Percentiles rank a stretch among this genome's conserved stretches.
Conservation (phyloP, 2,888 invertebrate genomes). For the Drosophila planitibia region DNA sequence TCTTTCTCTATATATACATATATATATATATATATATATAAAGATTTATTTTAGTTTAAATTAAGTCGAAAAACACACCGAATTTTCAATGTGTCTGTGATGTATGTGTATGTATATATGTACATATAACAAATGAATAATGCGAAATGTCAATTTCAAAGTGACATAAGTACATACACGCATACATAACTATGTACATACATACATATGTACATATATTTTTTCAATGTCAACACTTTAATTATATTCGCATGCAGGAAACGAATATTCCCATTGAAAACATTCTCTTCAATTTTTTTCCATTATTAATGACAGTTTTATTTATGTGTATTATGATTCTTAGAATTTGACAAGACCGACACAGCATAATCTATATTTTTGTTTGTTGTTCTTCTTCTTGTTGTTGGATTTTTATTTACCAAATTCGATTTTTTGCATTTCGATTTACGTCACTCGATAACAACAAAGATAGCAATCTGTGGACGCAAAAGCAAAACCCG, state of each 20-base stretch:
- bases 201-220: background rate
- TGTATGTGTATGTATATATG: background rate
- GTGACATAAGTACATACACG: background rate
- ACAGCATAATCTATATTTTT: conserved; percentile 10
- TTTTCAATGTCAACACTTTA: conserved; percentile 59
- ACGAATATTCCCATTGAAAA: conserved; percentile 11
- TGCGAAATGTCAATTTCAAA: conserved; percentile 1
- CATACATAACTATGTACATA: background rate
- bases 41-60: background rate
- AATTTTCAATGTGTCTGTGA: background rate
- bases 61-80: background rate
- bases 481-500: no score
- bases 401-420: background rate
- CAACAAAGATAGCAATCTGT: conserved; percentile 86
- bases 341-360: background rate
- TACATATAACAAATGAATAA: background rate
- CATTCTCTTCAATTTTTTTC: conserved; percentile 17
- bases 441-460: conserved; percentile 88
- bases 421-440: background rate
- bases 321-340: conserved; percentile 29
- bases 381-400: conserved; percentile 14
- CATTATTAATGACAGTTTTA: conserved; percentile 37
- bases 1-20: background rate
- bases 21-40: background rate
- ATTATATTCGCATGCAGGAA: conserved; percentile 41